Percentiles rank a stretch among this genome's conserved stretches.
Evolutionary conservation across 64 coral and sea anemone genomes (phyloP).

Genomic region (Stichodactyla helianthus): DNA sequence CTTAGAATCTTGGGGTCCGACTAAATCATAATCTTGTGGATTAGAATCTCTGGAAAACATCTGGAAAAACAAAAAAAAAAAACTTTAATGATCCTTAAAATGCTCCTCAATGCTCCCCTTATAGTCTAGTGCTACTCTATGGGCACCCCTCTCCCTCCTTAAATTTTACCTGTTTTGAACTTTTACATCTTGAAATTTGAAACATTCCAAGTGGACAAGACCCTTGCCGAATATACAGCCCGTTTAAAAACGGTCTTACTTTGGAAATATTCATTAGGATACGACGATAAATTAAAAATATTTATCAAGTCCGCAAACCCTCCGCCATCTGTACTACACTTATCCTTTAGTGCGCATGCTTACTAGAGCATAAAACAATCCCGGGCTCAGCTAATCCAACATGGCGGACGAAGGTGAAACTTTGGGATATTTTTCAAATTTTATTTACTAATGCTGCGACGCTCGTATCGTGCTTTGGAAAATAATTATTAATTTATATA

Average conservation of each 20-base stretch:
- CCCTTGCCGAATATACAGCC: not conserved
- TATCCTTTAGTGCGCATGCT: not conserved
- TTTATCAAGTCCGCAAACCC: not conserved
- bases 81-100: not conserved
- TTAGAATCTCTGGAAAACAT: not conserved
- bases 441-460: not conserved
- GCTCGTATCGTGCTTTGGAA: not conserved
- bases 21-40: slow-evolving; percentile 46
- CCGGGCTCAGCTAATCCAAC: not conserved
- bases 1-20: slow-evolving; percentile 57
- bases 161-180: not conserved
- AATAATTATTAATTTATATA: not conserved
- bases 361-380: not conserved
- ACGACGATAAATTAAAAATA: not conserved
- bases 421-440: not conserved
- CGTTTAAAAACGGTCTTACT: not conserved
- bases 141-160: not conserved
- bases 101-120: too few species aligned
- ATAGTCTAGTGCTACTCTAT: too few species aligned
- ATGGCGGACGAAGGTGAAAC: slow-evolving; percentile 23
- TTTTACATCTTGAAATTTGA: not conserved
- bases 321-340: not conserved
- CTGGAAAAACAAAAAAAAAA: not conserved
- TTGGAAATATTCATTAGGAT: not conserved
- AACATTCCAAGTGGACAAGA: not conserved